phyloP scores from a whole-genome alignment of 2,797 vertebrate species.

The Tokudaia tokunoshimensis region DNA sequence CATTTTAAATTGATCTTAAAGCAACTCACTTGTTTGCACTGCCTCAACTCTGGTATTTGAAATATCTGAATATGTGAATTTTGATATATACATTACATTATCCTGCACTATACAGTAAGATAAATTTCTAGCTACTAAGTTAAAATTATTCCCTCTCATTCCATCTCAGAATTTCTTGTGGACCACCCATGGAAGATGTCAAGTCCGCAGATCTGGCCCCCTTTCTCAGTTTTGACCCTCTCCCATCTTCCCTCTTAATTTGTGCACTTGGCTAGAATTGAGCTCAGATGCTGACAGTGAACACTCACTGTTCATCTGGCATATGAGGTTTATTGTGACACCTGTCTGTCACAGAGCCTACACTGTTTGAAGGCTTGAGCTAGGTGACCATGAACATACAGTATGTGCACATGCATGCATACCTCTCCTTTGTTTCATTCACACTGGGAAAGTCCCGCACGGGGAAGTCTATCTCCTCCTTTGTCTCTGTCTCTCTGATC shows the following conservation, averaged over 20 bases:
- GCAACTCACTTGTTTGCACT: constrained; percentile 28
- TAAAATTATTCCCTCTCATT: background rate
- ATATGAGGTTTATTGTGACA: background rate
- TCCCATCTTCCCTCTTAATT: background rate
- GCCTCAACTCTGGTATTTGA: background rate
- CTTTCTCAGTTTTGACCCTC: background rate
- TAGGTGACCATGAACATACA: background rate
- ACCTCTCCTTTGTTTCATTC: constrained; percentile 6
- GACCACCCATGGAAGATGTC: background rate
- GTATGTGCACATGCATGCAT: too few species aligned
- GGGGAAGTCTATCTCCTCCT: constrained; percentile 22
- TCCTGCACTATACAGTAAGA: background rate
- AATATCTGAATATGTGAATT: constrained; percentile 21
- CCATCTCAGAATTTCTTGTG: background rate
- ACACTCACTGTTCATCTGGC: background rate
- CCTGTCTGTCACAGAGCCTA: background rate
- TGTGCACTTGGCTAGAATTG: background rate
- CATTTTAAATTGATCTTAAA: constrained; percentile 39
- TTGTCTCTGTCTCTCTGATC: background rate
- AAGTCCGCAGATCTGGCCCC: background rate
- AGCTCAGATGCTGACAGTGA: background rate
- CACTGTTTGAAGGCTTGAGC: background rate
- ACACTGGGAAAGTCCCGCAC: background rate
- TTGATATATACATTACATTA: background rate
- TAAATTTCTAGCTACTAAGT: constrained; percentile 9